Base-by-base conservation (phyloP, 2,888 invertebrate species). In the Hedya salicella region DNA sequence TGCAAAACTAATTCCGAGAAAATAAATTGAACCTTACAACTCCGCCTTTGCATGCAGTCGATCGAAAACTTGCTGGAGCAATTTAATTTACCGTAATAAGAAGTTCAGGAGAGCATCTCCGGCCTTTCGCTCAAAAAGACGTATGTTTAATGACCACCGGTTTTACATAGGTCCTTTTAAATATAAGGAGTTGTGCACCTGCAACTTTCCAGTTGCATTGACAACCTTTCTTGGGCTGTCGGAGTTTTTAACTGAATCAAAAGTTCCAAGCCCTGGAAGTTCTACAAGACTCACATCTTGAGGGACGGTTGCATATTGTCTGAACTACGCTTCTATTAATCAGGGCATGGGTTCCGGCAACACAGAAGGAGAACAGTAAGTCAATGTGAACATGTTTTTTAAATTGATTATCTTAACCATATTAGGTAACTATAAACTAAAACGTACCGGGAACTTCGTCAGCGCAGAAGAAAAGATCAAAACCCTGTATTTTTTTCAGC, bases 321-420 rank as follows among this genome's bases (percentile, higher is more conserved):
- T 44, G 11, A 44, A 32, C 44, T 44, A 57, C 30, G 44, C 13
- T 57, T 19, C 56, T 57, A 57, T 57, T 44, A 57, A 57, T 57
- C 39, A 49, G 13, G 36, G 32, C 11, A 48, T 17, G 48, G 48
- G 19, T 21, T n/a, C 32, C 4, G n/a, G 5, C 4, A 13, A 14
- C 21, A 59, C 48, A 48, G 59, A 11, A 48, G n/a, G 11, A 39
- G 6, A 48, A 59, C 48, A 59, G 59, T 21, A 17, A n/a, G 13
- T 13, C 32, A n/a, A n/a, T n/a, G n/a, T n/a, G n/a, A n/a, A n/a
- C n/a, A 57, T 25, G 17, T 25, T 9, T 3, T 4, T 11, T n/a
- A n/a, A n/a, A n/a, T n/a, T n/a, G n/a, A n/a, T n/a, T n/a, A n/a
- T n/a, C n/a, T n/a, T n/a, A n/a, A n/a, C n/a, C n/a, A n/a, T n/a